These are phyloP conservation scores for Danio choprae DNA, from an alignment of 2,797 vertebrate genomes.

Conservation along the genomic window DNA sequence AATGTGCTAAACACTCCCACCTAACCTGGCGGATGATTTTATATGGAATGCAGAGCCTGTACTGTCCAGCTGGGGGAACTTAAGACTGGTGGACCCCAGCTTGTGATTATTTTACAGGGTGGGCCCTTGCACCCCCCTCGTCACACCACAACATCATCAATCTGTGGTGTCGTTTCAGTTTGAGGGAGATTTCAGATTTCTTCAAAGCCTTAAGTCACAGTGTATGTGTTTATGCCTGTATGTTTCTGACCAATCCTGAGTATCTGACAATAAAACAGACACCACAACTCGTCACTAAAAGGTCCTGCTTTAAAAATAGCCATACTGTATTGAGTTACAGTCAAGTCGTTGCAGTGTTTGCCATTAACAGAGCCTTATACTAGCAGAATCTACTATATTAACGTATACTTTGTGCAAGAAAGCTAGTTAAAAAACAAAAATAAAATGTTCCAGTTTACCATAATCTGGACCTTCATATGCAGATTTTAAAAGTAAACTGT, in stretches of 20 bases:
- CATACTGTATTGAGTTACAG: constrained; percentile 79
- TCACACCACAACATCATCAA: constrained; percentile 23
- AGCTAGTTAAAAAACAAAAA: background rate
- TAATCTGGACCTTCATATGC: background rate
- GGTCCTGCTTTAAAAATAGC: constrained; percentile 88
- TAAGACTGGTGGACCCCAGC: constrained; percentile 57
- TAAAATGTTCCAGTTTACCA: background rate
- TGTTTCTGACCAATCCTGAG: constrained; percentile 7
- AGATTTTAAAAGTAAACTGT: background rate
- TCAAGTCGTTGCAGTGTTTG: constrained; percentile 75
- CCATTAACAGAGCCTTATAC: constrained; percentile 71
- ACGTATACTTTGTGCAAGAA: constrained; percentile 28
- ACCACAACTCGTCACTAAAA: constrained; percentile 83
- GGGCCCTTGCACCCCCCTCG: constrained; percentile 28
- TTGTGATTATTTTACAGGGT: constrained; percentile 63
- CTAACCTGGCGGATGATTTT: constrained; percentile 68
- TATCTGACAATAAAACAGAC: constrained; percentile 66
- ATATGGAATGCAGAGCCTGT: constrained; percentile 72
- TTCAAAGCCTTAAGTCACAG: constrained; percentile 42
- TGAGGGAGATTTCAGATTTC: constrained; percentile 47
- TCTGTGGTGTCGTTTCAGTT: constrained; percentile 38
- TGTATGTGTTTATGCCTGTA: constrained; percentile 24
- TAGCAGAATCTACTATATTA: constrained; percentile 17
- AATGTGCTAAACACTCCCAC: constrained; percentile 75
- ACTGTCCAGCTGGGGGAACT: constrained; percentile 61